Percentiles rank a stretch among this genome's conserved stretches.
These are phyloP conservation scores for Asbolus verrucosus DNA, from an alignment of 1,140 invertebrate species.

Conservation along the genomic window DNA sequence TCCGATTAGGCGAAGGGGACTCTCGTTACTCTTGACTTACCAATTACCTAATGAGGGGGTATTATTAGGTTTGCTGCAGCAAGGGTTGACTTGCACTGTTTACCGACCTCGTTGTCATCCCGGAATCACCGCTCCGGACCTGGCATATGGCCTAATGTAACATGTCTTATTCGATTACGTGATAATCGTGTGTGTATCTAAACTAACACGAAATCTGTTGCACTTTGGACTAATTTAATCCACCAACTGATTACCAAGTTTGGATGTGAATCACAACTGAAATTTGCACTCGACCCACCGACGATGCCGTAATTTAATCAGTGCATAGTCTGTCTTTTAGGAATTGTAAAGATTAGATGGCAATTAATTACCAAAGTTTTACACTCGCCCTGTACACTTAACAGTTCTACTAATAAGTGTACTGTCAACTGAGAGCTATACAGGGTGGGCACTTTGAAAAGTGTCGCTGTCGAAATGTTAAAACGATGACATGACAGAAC, in stretches of 20 bases:
- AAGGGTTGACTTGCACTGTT: conserved; percentile 43
- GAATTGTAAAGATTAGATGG: no score
- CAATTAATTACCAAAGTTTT: no score
- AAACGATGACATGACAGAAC: no score
- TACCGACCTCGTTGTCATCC: conserved; percentile 41
- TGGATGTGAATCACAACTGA: neutral
- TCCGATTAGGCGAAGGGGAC: no score
- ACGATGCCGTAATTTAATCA: no score
- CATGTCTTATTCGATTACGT: conserved; percentile 35
- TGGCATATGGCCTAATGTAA: conserved; percentile 42
- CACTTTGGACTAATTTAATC: conserved; percentile 22
- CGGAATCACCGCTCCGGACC: conserved; percentile 7
- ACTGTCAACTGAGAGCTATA: no score
- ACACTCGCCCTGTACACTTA: no score
- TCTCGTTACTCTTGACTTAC: conserved; percentile 48
- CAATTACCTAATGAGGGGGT: conserved; percentile 51
- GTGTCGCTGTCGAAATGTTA: no score
- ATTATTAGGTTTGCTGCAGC: conserved; percentile 42
- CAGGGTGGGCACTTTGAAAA: no score
- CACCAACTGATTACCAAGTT: neutral
- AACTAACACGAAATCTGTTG: conserved; percentile 26
- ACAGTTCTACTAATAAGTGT: no score
- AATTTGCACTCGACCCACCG: no score
- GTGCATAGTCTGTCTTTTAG: no score
- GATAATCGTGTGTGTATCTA: conserved; percentile 25